Evolutionary conservation across 2,888 invertebrate species (phyloP), one percentile per base, ranked within the genome.

Genomic region (Melieria crassipennis): DNA sequence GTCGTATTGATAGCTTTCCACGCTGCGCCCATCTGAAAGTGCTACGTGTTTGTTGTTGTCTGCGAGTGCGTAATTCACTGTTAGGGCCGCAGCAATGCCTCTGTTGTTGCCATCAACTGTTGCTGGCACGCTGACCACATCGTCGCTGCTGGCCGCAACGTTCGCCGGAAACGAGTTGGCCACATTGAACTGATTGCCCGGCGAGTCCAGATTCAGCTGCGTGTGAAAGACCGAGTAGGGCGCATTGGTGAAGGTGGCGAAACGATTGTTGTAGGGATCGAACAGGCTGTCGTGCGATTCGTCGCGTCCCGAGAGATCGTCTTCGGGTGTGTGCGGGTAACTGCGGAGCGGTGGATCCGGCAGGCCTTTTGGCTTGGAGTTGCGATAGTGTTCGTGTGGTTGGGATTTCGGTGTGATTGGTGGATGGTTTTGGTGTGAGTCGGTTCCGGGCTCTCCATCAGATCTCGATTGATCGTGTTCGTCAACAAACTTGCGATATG

Each of bases 171-270:
- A 45, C 7, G 13, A 42, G 43, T 57, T 48, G 13, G 13, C 30
- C 30, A 60, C 60, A 16, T 67, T 83, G 1, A 83, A 67, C 43
- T 79, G 76, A 0, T 78, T 78, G 55, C 79, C 82, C 75, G 83
- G 82, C 0, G 81, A 83, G 52, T 81, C 82, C 46, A 82, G 77
- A 73, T 81, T 81, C 65, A 83, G 80, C 70, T 83, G 81, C 1
- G 83, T 83, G 11, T 81, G 82, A 56, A 81, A 81, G 5, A 81
- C 79, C 3, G 81, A 83, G 55, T 81, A 77, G 9, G 83, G 83
- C 9, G 83, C 82, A 46, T 74, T 76, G 6, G 81, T 79, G 56
- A 80, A 81, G 10, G 73, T 16, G 5, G 16, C 30, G 10, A 65
- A 48, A 60, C 50, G n/a, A 16, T 58, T 67, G 7, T n/a, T 13